A percentile compares a stretch with the other conserved stretches of the same genome.
phyloP scores from a whole-genome alignment of 1,140 invertebrate species.

The Leucophenga varia region DNA sequence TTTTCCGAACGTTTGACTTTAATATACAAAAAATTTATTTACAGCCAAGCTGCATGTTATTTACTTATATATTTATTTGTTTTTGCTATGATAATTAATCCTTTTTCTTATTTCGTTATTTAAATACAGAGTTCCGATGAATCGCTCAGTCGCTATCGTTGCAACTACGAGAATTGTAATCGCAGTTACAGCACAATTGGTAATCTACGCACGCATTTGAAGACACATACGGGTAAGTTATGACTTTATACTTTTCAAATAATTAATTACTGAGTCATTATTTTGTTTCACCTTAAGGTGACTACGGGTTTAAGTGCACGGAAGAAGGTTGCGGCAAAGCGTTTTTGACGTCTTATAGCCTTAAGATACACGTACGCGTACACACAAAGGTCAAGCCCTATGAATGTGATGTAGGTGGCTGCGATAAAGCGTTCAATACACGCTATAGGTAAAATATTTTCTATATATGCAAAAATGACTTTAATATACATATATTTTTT shows the following conservation, averaged over 20 bases:
- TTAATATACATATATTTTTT: slow-evolving; percentile 10
- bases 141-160: slow-evolving; percentile 67
- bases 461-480: not conserved
- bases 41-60: no score
- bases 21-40: no score
- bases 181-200: slow-evolving; percentile 92
- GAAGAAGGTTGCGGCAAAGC: slow-evolving; percentile 87
- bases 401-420: slow-evolving; percentile 73
- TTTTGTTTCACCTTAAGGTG: slow-evolving; percentile 66
- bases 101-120: not conserved
- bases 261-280: not conserved
- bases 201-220: slow-evolving; percentile 92
- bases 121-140: slow-evolving; percentile 43
- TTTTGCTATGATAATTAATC: not conserved
- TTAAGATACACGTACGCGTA: slow-evolving; percentile 92
- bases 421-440: slow-evolving; percentile 93
- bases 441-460: slow-evolving; percentile 70
- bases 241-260: slow-evolving; percentile 3
- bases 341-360: slow-evolving; percentile 91
- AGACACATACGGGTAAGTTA: slow-evolving; percentile 87
- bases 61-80: not conserved
- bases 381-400: slow-evolving; percentile 95
- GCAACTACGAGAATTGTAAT: slow-evolving; percentile 86
- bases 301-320: slow-evolving; percentile 90
- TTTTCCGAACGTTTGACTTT: no score